phyloP scores from a whole-genome alignment of 30 jellyfish, hydroid and myxozoan species.

The Aurelia sp. region DNA sequence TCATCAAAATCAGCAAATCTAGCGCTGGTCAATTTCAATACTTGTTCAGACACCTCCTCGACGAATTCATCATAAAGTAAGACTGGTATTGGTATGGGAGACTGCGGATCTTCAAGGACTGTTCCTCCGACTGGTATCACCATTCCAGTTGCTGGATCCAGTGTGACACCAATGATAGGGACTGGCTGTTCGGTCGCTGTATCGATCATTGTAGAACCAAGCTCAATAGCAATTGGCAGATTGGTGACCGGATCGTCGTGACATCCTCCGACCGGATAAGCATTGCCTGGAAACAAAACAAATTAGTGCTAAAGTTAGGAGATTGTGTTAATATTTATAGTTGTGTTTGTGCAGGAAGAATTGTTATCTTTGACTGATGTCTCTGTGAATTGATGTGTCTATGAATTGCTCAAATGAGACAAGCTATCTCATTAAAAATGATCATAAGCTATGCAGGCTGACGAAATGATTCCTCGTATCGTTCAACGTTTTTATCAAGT shows the following conservation, averaged over 20 bases:
- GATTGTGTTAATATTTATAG: neutral
- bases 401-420: no score
- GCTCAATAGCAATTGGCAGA: conserved; percentile 91
- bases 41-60: conserved; percentile 75
- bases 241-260: conserved; percentile 83
- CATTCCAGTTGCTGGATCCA: conserved; percentile 81
- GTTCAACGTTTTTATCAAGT: no score
- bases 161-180: conserved; percentile 82
- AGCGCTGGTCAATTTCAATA: conserved; percentile 90
- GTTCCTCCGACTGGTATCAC: conserved; percentile 96
- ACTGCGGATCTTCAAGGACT: conserved; percentile 68
- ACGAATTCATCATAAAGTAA: conserved; percentile 80
- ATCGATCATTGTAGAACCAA: conserved; percentile 82
- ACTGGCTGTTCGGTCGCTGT: conserved; percentile 47
- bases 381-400: no score
- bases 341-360: no score
- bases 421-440: no score
- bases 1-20: conserved; percentile 64
- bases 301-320: neutral
- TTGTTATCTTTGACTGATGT: no score
- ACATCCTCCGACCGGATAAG: conserved; percentile 97
- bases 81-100: conserved; percentile 71
- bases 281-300: conserved; percentile 75
- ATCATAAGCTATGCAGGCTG: no score
- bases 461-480: no score